Base-by-base conservation (phyloP, 2,113 vertebrate genomes). In the Catharus bicknelli region DNA sequence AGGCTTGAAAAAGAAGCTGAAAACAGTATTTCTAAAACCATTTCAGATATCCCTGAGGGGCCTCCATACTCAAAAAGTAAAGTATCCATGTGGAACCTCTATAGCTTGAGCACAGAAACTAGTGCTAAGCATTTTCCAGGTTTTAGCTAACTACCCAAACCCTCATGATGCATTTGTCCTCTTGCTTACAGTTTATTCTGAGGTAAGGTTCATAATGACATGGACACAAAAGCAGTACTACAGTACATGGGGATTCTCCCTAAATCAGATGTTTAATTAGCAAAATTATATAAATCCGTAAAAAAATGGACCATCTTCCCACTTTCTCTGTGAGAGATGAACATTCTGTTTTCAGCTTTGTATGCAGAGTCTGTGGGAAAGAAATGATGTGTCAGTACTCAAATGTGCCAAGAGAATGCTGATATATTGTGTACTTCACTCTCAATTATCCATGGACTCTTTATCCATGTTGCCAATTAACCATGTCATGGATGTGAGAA, bases 401-500 rank as follows among this genome's bases (percentile, higher is more conserved):
- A 5, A 82, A 75, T 64, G 47, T 86, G 58, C 79, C 43, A 55
- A 91, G 82, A 90, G 63, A 93, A 91, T 32, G 59, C 66, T 93
- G 88, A 91, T 91, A 70, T 66, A 90, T 91, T 54, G 25, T 63
- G 62, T 8, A 5, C n/a, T 85, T 94, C 66, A 66, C 70, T 84
- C 69, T 82, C 63, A 90, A 54, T 90, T 94, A 90, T 73, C 84
- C 38, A 66, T 47, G 66, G 66, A 21, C 70, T 94, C 48, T 85
- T 94, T 82, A 82, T 92, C 70, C 81, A 66, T 64, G 70, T 76
- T 91, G 61, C n/a, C 69, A 77, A 91, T 90, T 91, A 94, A 85
- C 82, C 43, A 17, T 34, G 53, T 55, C 2, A 4, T 51, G 43
- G 59, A 70, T 66, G 34, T n/a, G 72, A 85, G 62, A 87, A 36